phyloP scores from a whole-genome alignment of 2,888 invertebrate genomes.

The Leucophora obtusa region DNA sequence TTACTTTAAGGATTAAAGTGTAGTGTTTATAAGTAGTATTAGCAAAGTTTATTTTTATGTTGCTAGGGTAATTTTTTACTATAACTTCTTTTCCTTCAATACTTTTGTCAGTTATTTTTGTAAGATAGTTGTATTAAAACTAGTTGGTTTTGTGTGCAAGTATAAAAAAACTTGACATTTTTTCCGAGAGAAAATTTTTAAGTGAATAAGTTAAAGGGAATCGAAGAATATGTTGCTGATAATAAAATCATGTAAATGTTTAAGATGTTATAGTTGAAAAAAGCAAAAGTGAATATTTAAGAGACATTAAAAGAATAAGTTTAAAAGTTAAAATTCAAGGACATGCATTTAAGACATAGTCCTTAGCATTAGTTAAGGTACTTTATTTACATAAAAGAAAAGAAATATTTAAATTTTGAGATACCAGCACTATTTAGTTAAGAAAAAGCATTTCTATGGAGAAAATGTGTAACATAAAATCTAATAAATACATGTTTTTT shows the following conservation, averaged over 20 bases:
- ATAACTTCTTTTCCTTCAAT: neutral
- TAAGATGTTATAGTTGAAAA: neutral
- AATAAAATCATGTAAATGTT: constrained; percentile 12
- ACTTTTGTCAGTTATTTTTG: neutral
- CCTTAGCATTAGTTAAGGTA: no score
- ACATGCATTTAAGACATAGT: neutral
- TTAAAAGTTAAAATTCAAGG: neutral
- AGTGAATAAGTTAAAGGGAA: constrained; percentile 15
- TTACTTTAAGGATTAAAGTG: constrained; percentile 49
- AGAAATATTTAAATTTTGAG: no score
- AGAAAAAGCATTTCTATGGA: no score
- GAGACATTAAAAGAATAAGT: neutral
- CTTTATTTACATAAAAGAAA: no score
- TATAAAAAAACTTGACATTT: neutral
- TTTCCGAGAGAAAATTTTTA: neutral
- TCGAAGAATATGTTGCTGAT: constrained; percentile 1
- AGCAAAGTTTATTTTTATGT: constrained; percentile 40
- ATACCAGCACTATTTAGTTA: no score
- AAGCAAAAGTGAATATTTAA: neutral
- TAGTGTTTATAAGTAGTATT: constrained; percentile 43
- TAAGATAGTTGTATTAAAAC: neutral
- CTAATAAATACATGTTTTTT: no score
- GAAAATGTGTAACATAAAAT: no score
- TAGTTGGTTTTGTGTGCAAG: neutral
- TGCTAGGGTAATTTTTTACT: constrained; percentile 18